Evolutionary conservation across 2,888 invertebrate genomes (phyloP), one percentile per base, ranked within the genome.

Genomic region (Linhomoeus sp.): DNA sequence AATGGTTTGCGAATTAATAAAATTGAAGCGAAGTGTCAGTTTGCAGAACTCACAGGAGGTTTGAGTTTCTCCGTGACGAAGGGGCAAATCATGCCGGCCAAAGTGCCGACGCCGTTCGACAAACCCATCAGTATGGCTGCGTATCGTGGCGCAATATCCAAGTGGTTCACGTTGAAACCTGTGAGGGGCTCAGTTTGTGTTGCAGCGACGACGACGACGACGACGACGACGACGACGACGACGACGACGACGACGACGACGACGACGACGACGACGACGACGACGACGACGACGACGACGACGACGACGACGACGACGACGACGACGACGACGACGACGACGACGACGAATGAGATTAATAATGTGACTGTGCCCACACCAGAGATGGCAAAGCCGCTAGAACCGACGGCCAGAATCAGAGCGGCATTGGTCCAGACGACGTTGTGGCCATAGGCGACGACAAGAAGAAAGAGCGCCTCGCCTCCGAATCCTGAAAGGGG

Each of bases 51-150:
- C 29, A 29, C 29, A 29, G 29, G 7, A 7, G 19, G 37, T 29
- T 42, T 46, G 39, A 92, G 77, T 52, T 77, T 73, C 67, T 88
- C 84, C 23, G 87, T 81, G 36, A 84, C 84, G 51, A 88, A 80
- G 2, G 92, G 92, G 54, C 88, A 88, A 50, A 92, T 74, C 63
- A 90, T 80, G 35, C 94, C 94, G 39, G 94, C 88, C 53, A 97
- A 77, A 3, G 94, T 94, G 24, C 94, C 97, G 54, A 94, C 84
- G 5, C 92, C 92, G 67, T 97, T 97, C 3, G 92, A 90, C 64
- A 97, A 76, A 1, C 94, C 94, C 94, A 97, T 97, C 52, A 94
- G 72, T 56, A 94, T 92, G 66, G 87, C 86, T 26, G 92, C 92
- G 66, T 90, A 92, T 45, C 87, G 76, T 0, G 92, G 92, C 0